phyloP scores from a whole-genome alignment of 2,797 vertebrate genomes.

The Sebastes hubbsi region DNA sequence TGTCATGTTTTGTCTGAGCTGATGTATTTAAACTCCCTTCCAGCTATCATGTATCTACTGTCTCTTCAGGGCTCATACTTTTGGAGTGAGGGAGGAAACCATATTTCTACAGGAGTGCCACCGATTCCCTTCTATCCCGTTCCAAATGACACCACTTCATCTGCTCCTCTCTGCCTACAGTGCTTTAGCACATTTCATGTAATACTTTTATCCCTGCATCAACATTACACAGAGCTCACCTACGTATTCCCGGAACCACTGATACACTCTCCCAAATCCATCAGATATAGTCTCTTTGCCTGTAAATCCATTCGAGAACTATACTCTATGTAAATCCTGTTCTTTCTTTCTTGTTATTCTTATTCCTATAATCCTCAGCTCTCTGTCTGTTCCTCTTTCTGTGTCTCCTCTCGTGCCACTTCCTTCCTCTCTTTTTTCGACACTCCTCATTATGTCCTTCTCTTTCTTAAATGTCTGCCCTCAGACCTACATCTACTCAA shows the following conservation, averaged over 20 bases:
- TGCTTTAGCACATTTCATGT: constrained; percentile 53
- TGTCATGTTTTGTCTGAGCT: neutral
- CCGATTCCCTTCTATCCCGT: constrained; percentile 22
- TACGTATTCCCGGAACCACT: constrained; percentile 36
- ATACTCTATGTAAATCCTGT: constrained; percentile 51
- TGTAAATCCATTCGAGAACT: constrained; percentile 52
- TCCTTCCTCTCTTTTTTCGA: neutral
- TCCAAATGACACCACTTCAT: constrained; percentile 46
- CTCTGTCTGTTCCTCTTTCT: neutral
- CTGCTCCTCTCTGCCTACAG: constrained; percentile 41
- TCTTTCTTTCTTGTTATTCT: constrained; percentile 32
- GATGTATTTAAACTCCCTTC: constrained; percentile 15
- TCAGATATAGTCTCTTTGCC: constrained; percentile 47
- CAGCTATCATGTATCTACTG: neutral
- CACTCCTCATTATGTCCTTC: neutral
- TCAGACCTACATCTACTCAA: constrained; percentile 33
- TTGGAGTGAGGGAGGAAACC: constrained; percentile 6
- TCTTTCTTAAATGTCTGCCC: constrained; percentile 9
- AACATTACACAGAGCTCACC: constrained; percentile 60
- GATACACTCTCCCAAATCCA: constrained; percentile 56
- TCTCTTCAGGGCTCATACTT: constrained; percentile 4
- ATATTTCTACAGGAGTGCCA: constrained; percentile 19
- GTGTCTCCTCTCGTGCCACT: neutral
- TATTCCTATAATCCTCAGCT: constrained; percentile 59
- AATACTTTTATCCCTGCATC: constrained; percentile 65